Percentiles rank a stretch among this genome's conserved stretches.
Conservation (phyloP, 1,140 invertebrate genomes). For the Panagrolaimus sp. region DNA sequence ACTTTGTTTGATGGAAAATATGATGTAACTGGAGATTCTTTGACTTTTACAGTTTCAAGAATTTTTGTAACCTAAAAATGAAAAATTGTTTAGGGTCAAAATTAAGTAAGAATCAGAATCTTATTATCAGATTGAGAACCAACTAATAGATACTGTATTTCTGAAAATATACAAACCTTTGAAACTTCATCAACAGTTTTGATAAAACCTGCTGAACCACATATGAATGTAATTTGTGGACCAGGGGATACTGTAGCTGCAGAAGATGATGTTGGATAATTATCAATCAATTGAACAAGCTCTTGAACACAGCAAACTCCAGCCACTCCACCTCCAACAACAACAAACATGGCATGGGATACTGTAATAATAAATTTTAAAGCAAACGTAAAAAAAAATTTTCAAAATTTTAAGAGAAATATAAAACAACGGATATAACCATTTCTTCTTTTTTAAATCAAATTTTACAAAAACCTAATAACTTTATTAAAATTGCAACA, state of each 20-base stretch:
- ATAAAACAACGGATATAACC: neutral
- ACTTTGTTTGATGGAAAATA: slow-evolving; percentile 13
- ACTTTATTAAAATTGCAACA: too few species aligned
- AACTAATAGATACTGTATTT: too few species aligned
- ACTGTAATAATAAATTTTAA: neutral
- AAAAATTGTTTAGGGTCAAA: too few species aligned
- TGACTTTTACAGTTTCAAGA: neutral
- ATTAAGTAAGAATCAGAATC: too few species aligned
- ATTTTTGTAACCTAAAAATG: neutral
- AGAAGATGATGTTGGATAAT: too few species aligned
- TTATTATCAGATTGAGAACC: too few species aligned
- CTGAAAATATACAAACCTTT: neutral
- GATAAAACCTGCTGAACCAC: slow-evolving; percentile 29
- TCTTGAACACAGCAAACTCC: slow-evolving; percentile 37
- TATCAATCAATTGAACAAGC: slow-evolving; percentile 23
- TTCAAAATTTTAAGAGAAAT: neutral
- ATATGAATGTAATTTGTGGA: slow-evolving; percentile 24
- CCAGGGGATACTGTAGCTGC: neutral
- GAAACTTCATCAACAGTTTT: slow-evolving; percentile 19
- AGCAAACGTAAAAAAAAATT: neutral
- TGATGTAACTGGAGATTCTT: neutral
- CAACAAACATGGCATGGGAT: neutral
- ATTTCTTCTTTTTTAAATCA: neutral
- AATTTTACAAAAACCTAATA: too few species aligned
- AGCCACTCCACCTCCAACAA: slow-evolving; percentile 39